Evolutionary conservation across 35 echinoderm and acorn worm species (phyloP).

Genomic region (Lytechinus pictus): DNA sequence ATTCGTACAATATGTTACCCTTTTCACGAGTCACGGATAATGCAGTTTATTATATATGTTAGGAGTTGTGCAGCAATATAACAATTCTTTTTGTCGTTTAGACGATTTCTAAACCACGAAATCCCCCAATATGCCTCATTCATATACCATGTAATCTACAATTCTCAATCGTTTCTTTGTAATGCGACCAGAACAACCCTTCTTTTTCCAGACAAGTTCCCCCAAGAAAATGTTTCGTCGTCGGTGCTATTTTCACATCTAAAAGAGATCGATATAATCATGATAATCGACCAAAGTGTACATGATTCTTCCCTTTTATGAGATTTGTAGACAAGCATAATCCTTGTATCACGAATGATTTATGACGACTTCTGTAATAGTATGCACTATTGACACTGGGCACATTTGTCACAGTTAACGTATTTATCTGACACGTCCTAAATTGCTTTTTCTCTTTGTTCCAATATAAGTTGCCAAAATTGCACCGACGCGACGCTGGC

Average conservation of each 20-base stretch:
- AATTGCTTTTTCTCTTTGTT: not conserved
- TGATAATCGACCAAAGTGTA: not conserved
- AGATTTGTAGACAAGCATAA: conserved; percentile 4
- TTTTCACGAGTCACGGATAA: no score
- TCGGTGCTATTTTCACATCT: not conserved
- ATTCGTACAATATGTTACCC: no score
- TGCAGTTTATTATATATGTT: no score
- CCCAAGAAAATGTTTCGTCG: not conserved
- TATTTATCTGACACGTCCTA: not conserved
- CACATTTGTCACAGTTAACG: not conserved
- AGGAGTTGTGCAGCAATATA: no score
- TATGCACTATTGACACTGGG: not conserved
- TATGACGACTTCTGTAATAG: not conserved
- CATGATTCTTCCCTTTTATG: not conserved
- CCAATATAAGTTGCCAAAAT: not conserved
- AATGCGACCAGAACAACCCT: no score
- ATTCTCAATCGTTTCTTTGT: no score
- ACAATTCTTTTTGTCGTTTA: no score
- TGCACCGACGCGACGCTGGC: not conserved
- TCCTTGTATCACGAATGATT: not conserved
- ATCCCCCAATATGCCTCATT: no score
- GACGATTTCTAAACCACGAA: no score
- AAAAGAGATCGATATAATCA: not conserved
- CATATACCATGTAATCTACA: no score
- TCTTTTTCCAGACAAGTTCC: not conserved